Base-by-base conservation (phyloP, 2,797 vertebrate species). In the Cirrhinus molitorella region DNA sequence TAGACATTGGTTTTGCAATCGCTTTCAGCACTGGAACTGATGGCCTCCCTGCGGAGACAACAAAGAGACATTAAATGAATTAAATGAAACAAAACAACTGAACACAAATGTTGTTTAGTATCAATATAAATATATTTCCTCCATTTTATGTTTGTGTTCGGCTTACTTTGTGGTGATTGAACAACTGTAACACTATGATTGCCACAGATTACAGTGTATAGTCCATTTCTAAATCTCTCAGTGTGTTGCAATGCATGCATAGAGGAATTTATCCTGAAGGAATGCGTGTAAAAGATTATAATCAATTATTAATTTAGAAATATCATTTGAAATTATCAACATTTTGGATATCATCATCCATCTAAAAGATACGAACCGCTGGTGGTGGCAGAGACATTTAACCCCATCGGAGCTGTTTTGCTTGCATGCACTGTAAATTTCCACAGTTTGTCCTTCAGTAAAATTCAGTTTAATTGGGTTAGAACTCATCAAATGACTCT, bases 21-120 rank as follows among this genome's bases (percentile, higher is more conserved):
- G 80, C 31, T 21, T 80, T 84, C 73, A 92, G 57, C 0, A 2
- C 0, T 65, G 95, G 95, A 79, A 88, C 91, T 40, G 88, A 89
- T 11, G 94, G 94, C 51, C 31, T 72, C 68, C 55, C 94, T 95
- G 43, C 2, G 40, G 11, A 85, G 73, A 90, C 61, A 47, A 87
- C 14, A 73, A 67, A 21, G 14, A 68, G 11, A 61, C 3, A 8
- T 34, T 28, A 6, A 51, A 31, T 16, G 8, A 78, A 63, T 31
- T 68, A 2, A 47, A n/a, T n/a, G n/a, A n/a, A n/a, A n/a, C n/a
- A n/a, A n/a, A 57, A 21, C 17, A 72, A 61, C 6, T 28, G 4
- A 47, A 3, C 1, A 49, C 40, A 43, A 9, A 9, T 43, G 40
- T 43, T 43, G 40, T 10, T 49, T n/a, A 23, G 51, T 31, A 40